phyloP scores from a whole-genome alignment of 2,113 vertebrate genomes.

The Ptilorrhoa leucosticta region DNA sequence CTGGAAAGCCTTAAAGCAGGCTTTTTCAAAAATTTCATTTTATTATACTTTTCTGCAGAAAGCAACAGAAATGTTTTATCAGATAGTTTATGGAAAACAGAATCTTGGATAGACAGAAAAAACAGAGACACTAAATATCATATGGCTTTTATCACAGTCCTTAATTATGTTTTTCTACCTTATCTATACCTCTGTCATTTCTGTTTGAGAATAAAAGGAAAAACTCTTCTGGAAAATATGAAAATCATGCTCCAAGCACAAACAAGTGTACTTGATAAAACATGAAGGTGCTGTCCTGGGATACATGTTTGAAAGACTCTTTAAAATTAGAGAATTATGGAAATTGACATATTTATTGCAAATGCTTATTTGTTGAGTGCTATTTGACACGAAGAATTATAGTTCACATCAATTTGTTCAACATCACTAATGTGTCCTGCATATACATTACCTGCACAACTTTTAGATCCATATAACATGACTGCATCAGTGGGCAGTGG shows the following conservation, averaged over 20 bases:
- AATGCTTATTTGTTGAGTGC: background rate
- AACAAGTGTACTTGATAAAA: background rate
- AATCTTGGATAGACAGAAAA: background rate
- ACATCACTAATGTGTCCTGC: background rate
- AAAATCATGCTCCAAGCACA: background rate
- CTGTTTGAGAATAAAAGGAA: background rate
- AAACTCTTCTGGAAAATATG: background rate
- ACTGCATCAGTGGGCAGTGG: background rate
- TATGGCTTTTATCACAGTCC: background rate
- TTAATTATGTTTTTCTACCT: background rate
- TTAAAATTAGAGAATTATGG: background rate
- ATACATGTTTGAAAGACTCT: background rate
- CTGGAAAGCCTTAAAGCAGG: background rate
- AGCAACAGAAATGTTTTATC: background rate
- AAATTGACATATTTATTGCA: background rate
- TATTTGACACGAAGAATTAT: background rate
- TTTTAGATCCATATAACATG: background rate
- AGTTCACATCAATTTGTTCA: background rate
- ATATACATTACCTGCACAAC: constrained; percentile 5
- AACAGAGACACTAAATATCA: background rate
- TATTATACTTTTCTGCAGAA: background rate
- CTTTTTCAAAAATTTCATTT: background rate
- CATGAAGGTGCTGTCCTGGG: background rate
- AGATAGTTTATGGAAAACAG: background rate
- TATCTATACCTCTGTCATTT: background rate